A percentile compares a stretch with the other conserved stretches of the same genome.
phyloP scores from a whole-genome alignment of 2,888 invertebrate genomes.

The Epirrhoe alternata region DNA sequence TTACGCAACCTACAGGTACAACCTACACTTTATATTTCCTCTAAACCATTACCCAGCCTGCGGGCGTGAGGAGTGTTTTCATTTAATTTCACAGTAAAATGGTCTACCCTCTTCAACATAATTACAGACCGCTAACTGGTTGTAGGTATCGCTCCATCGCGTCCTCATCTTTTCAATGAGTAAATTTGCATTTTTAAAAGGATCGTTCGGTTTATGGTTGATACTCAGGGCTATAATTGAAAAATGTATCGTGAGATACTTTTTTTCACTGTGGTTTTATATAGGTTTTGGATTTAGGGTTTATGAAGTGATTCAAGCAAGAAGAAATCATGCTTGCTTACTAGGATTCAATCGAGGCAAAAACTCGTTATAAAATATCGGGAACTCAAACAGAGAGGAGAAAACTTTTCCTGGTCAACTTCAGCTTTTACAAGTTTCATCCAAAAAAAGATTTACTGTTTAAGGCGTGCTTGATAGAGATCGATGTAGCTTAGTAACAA shows the following conservation, averaged over 20 bases:
- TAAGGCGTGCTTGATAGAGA: no score
- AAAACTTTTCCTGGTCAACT: no score
- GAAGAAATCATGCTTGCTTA: background rate
- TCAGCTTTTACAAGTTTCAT: no score
- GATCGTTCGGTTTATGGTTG: constrained; percentile 53
- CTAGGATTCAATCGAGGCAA: background rate
- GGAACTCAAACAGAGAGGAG: no score
- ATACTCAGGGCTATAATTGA: constrained; percentile 54
- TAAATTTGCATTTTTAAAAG: constrained; percentile 71
- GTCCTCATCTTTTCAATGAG: constrained; percentile 60
- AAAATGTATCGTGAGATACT: constrained; percentile 54
- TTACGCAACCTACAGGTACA: constrained; percentile 4
- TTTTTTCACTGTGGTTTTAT: constrained; percentile 32
- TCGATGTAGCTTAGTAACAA: background rate
- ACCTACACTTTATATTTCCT: constrained; percentile 45
- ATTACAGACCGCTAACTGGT: constrained; percentile 69
- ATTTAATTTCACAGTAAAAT: constrained; percentile 77
- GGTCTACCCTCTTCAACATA: constrained; percentile 71
- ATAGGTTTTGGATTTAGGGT: background rate
- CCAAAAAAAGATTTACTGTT: no score
- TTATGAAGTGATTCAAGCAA: background rate
- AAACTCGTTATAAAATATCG: background rate
- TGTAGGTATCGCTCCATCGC: constrained; percentile 67
- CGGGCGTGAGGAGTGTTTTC: constrained; percentile 70
- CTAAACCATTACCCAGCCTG: constrained; percentile 50